Evolutionary conservation across 2,797 vertebrate species (phyloP).

Genomic region (Periophthalmus magnuspinnatus): DNA sequence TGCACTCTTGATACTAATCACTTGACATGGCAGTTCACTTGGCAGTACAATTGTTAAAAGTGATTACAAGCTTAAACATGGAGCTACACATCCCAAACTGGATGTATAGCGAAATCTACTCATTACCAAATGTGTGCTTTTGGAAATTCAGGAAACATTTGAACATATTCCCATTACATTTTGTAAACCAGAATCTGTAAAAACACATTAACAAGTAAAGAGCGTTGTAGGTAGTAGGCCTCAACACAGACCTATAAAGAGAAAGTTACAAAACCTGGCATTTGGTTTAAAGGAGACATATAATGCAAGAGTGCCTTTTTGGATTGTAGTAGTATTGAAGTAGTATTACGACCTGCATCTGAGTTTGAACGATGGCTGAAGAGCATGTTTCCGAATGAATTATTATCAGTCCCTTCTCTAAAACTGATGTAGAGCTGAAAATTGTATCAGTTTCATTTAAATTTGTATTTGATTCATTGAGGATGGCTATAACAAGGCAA

Average conservation of each 20-base stretch:
- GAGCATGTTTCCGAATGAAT: background rate
- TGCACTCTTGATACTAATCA: background rate
- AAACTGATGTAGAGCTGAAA: too few relatives aligned
- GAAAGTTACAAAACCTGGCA: conserved; percentile 18
- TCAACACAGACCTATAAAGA: conserved; percentile 21
- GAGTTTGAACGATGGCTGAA: background rate
- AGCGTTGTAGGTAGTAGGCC: conserved; percentile 9
- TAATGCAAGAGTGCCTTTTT: background rate
- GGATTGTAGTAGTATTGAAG: background rate
- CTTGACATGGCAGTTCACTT: conserved; percentile 19
- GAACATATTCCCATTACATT: conserved; percentile 9
- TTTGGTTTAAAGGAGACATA: conserved; percentile 11
- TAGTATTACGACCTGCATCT: background rate
- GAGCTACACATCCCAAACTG: conserved; percentile 4
- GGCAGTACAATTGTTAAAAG: conserved; percentile 12
- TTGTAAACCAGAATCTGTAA: conserved; percentile 13
- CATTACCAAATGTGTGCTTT: conserved; percentile 28
- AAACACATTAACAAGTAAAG: conserved; percentile 6
- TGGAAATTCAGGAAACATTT: conserved; percentile 16
- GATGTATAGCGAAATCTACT: conserved; percentile 5
- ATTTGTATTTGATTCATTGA: too few relatives aligned
- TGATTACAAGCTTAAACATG: conserved; percentile 10
- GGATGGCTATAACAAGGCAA: too few relatives aligned
- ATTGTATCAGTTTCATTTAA: too few relatives aligned
- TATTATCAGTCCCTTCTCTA: background rate